Evolutionary conservation across 2,797 vertebrate species (phyloP).

Genomic region (Tachyglossus aculeatus): DNA sequence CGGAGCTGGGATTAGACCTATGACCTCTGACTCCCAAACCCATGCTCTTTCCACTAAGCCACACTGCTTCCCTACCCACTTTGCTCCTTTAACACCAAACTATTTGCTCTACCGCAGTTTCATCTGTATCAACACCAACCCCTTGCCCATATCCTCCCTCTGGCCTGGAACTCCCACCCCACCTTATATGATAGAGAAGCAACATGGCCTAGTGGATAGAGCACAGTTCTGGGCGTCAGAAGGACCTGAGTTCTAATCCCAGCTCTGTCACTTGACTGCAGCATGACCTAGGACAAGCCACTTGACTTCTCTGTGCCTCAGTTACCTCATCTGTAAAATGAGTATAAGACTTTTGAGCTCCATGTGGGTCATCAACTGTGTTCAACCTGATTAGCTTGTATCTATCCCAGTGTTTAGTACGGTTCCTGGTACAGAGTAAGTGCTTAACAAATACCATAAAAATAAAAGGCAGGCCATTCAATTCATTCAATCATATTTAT

Average conservation of each 20-base stretch:
- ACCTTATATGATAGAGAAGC: not conserved
- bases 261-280: not conserved
- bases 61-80: not conserved
- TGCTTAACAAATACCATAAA: not conserved
- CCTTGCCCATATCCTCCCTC: no score
- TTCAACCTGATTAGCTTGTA: not conserved
- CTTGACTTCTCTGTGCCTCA: not conserved
- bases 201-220: not conserved
- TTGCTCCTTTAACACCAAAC: no score
- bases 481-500: no score
- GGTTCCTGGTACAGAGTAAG: not conserved
- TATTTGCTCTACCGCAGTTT: no score
- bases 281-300: not conserved
- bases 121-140: no score
- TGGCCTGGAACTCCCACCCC: no score
- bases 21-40: not conserved
- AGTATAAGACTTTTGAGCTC: not conserved
- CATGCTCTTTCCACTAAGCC: not conserved
- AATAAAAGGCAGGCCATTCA: no score
- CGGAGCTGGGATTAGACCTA: not conserved
- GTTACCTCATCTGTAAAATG: not conserved
- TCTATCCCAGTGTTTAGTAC: not conserved
- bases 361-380: not conserved
- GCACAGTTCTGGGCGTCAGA: not conserved
- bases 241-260: not conserved